Conservation (phyloP, 1,140 invertebrate species). For the Neotoxoptera formosana region DNA sequence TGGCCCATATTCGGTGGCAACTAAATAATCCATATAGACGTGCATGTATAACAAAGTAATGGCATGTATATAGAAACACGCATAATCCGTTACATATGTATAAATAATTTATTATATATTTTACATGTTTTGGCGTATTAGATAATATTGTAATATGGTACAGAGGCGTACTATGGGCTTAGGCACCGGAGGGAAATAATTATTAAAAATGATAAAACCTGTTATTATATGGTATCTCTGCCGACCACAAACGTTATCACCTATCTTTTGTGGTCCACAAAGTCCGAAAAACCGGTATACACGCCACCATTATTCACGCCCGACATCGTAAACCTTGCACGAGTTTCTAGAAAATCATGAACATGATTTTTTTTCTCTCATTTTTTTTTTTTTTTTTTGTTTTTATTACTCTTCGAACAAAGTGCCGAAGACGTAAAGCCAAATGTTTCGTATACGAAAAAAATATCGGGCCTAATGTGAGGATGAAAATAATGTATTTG, state of each 20-base stretch:
- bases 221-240: slow-evolving; percentile 35
- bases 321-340: slow-evolving; percentile 48
- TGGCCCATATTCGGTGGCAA: slow-evolving; percentile 32
- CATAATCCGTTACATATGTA: not conserved
- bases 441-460: not conserved
- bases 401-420: not conserved
- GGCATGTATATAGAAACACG: not conserved
- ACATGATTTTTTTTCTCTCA: not conserved
- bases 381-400: not conserved
- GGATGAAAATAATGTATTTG: not conserved
- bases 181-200: slow-evolving; percentile 49
- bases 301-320: slow-evolving; percentile 24
- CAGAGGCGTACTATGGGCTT: not conserved
- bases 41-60: slow-evolving; percentile 16
- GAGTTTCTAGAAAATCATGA: slow-evolving; percentile 25
- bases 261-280: slow-evolving; percentile 54
- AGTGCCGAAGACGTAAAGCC: not conserved
- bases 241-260: slow-evolving; percentile 44
- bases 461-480: not conserved
- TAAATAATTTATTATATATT: not conserved
- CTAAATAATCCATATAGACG: slow-evolving; percentile 35
- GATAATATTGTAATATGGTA: slow-evolving; percentile 32
- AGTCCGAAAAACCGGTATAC: slow-evolving; percentile 54
- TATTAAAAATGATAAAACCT: slow-evolving; percentile 57
- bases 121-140: slow-evolving; percentile 38